These are phyloP conservation scores for Kryptolebias marmoratus DNA, from an alignment of 2,113 vertebrate genomes.

Conservation along the genomic window DNA sequence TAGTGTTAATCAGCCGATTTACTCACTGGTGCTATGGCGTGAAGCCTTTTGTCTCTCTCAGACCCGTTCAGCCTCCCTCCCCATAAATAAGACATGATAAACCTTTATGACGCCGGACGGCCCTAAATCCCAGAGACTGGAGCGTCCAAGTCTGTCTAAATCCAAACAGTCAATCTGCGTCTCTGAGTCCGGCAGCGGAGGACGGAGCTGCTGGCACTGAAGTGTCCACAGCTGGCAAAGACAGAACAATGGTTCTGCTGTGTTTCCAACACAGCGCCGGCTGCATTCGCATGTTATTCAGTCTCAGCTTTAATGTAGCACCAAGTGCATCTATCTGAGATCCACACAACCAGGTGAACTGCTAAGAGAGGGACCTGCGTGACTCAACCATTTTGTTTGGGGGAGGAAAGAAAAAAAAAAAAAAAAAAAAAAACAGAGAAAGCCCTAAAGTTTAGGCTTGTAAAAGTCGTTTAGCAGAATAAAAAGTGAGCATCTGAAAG, in stretches of 20 bases:
- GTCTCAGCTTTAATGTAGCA: constrained; percentile 21
- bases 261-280: constrained; percentile 43
- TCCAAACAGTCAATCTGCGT: constrained; percentile 47
- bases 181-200: constrained; percentile 36
- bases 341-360: constrained; percentile 7
- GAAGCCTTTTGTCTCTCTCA: constrained; percentile 6
- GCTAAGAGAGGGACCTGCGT: background rate
- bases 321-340: constrained; percentile 13
- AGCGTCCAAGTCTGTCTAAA: constrained; percentile 28
- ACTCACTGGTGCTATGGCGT: constrained; percentile 6
- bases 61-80: constrained; percentile 9
- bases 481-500: too few relatives aligned
- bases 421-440: background rate
- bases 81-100: constrained; percentile 21
- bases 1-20: constrained; percentile 2
- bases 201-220: constrained; percentile 52
- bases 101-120: background rate
- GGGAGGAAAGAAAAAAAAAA: background rate
- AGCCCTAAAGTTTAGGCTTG: too few relatives aligned
- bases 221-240: constrained; percentile 63
- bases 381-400: background rate
- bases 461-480: too few relatives aligned
- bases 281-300: constrained; percentile 31
- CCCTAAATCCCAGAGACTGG: background rate
- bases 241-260: constrained; percentile 52